Percentiles rank a stretch among this genome's conserved stretches.
phyloP scores from a whole-genome alignment of 1,140 invertebrate genomes.

The Euura lappo region DNA sequence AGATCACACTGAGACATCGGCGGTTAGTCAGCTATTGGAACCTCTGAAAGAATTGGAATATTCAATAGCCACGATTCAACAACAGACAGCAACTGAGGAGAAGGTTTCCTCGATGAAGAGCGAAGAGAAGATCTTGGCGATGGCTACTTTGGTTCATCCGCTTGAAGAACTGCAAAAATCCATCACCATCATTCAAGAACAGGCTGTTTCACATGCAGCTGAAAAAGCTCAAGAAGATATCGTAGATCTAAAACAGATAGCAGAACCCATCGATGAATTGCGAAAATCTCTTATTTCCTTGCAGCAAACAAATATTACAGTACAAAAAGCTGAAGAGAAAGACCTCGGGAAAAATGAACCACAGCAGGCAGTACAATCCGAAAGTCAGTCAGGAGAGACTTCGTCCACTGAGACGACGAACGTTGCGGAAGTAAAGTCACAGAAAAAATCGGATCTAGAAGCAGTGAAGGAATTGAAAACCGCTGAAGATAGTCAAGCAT shows the following conservation, averaged over 20 bases:
- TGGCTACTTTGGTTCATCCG: not conserved
- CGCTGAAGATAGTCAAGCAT: not conserved
- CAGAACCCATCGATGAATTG: not conserved
- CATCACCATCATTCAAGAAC: constrained; percentile 7
- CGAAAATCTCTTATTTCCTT: not conserved
- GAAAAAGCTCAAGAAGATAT: not conserved
- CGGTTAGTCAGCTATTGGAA: not conserved
- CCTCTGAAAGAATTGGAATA: not conserved
- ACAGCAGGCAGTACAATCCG: not conserved
- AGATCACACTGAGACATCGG: not conserved
- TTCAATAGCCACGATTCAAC: not conserved
- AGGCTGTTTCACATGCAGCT: not conserved
- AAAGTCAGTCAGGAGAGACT: not conserved
- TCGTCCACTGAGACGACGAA: constrained; percentile 22
- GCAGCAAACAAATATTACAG: not conserved
- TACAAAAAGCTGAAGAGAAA: not conserved
- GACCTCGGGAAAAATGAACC: not conserved
- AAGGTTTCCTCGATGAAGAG: not conserved
- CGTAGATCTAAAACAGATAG: not conserved
- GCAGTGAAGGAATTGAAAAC: constrained; percentile 6
- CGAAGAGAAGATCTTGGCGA: not conserved
- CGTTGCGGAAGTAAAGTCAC: constrained; percentile 6
- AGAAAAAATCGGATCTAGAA: constrained; percentile 11
- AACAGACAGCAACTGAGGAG: not conserved
- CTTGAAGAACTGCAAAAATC: not conserved